Conservation (phyloP, 2,888 invertebrate genomes). For the Teleogryllus oceanicus region DNA sequence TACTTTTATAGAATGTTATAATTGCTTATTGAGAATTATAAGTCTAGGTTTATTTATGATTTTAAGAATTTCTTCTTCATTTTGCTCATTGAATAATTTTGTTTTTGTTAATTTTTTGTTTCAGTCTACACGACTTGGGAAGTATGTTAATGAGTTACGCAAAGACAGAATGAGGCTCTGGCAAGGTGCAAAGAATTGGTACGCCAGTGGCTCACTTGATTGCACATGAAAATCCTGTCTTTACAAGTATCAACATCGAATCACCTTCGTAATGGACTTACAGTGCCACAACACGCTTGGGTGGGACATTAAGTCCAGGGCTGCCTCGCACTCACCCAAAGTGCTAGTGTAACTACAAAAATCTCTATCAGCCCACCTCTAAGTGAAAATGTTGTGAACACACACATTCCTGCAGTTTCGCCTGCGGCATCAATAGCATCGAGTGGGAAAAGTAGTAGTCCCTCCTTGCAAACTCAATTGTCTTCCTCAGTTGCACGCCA, state of each 20-base stretch:
- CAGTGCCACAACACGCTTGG: constrained; percentile 37
- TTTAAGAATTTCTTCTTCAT: no score
- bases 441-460: constrained; percentile 34
- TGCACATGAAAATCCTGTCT: constrained; percentile 46
- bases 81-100: no score
- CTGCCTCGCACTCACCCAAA: constrained; percentile 20
- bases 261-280: constrained; percentile 45
- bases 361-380: background rate
- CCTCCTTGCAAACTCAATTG: constrained; percentile 29
- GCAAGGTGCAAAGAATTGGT: constrained; percentile 88
- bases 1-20: no score
- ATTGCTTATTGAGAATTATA: no score
- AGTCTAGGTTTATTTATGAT: no score
- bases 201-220: constrained; percentile 87
- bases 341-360: constrained; percentile 19
- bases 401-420: background rate
- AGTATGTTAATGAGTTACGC: constrained; percentile 87
- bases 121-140: constrained; percentile 90
- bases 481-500: constrained; percentile 33
- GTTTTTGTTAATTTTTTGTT: constrained; percentile 21
- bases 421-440: constrained; percentile 32
- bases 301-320: constrained; percentile 40
- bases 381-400: background rate
- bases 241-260: background rate
- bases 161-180: constrained; percentile 79